phyloP scores from a whole-genome alignment of 2,797 vertebrate species.

The Cynopterus sphinx region DNA sequence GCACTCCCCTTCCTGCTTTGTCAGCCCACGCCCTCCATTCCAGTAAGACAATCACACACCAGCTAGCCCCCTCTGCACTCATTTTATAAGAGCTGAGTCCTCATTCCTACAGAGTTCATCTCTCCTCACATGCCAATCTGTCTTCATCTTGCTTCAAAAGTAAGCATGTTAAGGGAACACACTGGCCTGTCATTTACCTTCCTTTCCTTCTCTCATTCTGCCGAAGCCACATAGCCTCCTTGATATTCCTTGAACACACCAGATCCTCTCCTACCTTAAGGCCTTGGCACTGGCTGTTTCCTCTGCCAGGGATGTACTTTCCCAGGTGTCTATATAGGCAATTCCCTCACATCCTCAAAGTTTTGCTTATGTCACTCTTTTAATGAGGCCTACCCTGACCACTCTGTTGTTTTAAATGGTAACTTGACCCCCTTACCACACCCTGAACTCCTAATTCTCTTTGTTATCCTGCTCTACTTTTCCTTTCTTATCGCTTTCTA shows the following conservation, averaged over 20 bases:
- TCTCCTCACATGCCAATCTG: not conserved
- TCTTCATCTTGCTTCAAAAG: not conserved
- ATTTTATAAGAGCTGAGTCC: not conserved
- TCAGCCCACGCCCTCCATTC: not conserved
- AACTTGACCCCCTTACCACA: not conserved
- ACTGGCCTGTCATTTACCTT: not conserved
- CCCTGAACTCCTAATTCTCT: not conserved
- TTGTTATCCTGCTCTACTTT: constrained; percentile 14
- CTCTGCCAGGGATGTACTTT: not conserved
- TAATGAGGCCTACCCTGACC: not conserved
- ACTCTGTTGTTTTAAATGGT: not conserved
- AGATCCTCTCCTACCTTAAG: not conserved
- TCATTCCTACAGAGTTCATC: not conserved
- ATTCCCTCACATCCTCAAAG: not conserved
- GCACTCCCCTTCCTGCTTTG: not conserved
- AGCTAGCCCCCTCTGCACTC: not conserved
- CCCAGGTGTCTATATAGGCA: not conserved
- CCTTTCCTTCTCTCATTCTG: not conserved
- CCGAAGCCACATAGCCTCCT: not conserved
- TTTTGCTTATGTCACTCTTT: not conserved
- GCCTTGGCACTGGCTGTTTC: not conserved
- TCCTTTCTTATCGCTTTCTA: not conserved
- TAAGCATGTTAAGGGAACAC: not conserved
- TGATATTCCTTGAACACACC: not conserved
- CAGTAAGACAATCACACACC: not conserved